Conservation (phyloP, 2,888 invertebrate species). For the Lysandra coridon region DNA sequence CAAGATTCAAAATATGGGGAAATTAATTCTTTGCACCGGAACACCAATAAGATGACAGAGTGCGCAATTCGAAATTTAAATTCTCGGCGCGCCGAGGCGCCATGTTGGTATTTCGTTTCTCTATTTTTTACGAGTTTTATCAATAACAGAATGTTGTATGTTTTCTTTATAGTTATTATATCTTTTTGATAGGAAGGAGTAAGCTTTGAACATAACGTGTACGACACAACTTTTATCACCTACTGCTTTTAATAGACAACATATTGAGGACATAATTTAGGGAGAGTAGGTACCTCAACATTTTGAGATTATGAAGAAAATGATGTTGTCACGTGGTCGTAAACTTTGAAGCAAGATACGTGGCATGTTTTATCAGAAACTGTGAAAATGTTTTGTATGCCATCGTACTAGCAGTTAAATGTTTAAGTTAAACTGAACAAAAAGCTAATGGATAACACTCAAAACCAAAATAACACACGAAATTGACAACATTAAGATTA, state of each 20-base stretch:
- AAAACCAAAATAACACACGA: neutral
- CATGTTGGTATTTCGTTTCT: slow-evolving; percentile 47
- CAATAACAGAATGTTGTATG: slow-evolving; percentile 9
- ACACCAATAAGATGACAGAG: slow-evolving; percentile 45
- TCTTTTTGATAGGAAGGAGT: slow-evolving; percentile 20
- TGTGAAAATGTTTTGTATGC: neutral
- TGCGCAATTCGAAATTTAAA: slow-evolving; percentile 46
- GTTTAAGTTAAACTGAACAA: slow-evolving; percentile 11
- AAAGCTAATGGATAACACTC: slow-evolving; percentile 5
- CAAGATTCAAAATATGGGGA: slow-evolving; percentile 31
- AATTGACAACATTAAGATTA: slow-evolving; percentile 28
- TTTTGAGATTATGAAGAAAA: slow-evolving; percentile 8
- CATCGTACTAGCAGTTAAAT: neutral
- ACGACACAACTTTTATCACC: slow-evolving; percentile 23
- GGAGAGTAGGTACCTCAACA: neutral
- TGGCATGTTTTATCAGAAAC: neutral
- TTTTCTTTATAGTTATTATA: slow-evolving; percentile 29
- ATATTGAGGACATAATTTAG: neutral
- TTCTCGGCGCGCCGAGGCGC: slow-evolving; percentile 47
- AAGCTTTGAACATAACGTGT: slow-evolving; percentile 25
- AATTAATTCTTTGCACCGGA: slow-evolving; percentile 36
- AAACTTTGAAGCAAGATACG: neutral
- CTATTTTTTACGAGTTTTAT: slow-evolving; percentile 34
- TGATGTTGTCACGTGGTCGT: neutral
- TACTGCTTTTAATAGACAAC: slow-evolving; percentile 12